Conservation (phyloP, 92 coral and sea anemone species). For the Paragorgia papillata region DNA sequence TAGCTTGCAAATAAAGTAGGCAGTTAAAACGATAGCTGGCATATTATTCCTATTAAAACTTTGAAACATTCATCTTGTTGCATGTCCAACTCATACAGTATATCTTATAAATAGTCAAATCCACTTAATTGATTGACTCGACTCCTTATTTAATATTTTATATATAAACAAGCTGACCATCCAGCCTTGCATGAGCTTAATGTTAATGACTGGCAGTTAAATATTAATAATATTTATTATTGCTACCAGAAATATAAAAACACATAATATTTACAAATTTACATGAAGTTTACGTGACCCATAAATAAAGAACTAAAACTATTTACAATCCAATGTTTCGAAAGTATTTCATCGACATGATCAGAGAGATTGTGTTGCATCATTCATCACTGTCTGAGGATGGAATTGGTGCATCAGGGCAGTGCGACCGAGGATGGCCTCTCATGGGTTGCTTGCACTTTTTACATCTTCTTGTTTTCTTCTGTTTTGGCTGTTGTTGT, state of each 20-base stretch:
- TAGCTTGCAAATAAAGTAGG: conserved; percentile 6
- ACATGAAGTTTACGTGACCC: background rate
- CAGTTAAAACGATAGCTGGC: conserved; percentile 5
- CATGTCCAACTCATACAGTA: background rate
- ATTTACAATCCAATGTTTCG: conserved; percentile 12
- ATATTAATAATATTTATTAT: background rate
- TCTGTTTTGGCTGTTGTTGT: no score
- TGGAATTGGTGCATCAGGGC: no score
- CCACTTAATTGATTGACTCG: conserved; percentile 13
- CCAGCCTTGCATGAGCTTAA: conserved; percentile 5
- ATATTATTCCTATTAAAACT: no score
- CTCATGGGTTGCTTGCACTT: conserved; percentile 20
- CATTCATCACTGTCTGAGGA: background rate
- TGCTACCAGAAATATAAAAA: conserved; percentile 4
- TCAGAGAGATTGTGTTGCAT: conserved; percentile 11
- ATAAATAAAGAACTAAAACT: conserved; percentile 3
- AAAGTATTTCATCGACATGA: conserved; percentile 12
- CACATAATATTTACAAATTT: no score
- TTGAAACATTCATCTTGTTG: conserved; percentile 8
- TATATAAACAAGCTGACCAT: background rate
- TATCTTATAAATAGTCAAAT: no score
- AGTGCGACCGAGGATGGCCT: conserved; percentile 8
- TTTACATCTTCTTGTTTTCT: background rate
- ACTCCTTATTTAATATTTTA: background rate
- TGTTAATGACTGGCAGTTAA: conserved; percentile 4